Percentiles rank a stretch among this genome's conserved stretches.
These are phyloP conservation scores for Anoplophora glabripennis DNA, from an alignment of 1,140 invertebrate genomes.

Conservation along the genomic window DNA sequence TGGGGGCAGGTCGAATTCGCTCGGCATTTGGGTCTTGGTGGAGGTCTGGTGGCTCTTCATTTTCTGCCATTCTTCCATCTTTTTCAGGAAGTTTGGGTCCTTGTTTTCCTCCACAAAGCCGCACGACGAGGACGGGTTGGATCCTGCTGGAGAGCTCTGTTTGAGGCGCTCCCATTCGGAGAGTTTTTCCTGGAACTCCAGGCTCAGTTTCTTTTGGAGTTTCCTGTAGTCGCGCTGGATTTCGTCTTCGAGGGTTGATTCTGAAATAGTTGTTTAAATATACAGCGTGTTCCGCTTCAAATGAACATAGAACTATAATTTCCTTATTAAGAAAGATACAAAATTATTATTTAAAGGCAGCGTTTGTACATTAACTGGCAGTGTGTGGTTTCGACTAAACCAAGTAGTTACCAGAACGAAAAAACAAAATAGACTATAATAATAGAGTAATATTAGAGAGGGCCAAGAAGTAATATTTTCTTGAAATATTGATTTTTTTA, in stretches of 20 bases:
- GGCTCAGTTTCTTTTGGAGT: constrained; percentile 64
- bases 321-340: too few relatives aligned
- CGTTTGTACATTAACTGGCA: too few relatives aligned
- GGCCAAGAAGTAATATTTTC: too few relatives aligned
- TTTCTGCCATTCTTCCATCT: constrained; percentile 49
- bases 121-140: constrained; percentile 20
- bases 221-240: constrained; percentile 61
- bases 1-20: constrained; percentile 66
- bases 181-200: constrained; percentile 70
- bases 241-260: constrained; percentile 46
- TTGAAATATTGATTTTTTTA: too few relatives aligned
- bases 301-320: too few relatives aligned
- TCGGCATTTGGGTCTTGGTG: constrained; percentile 34
- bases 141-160: constrained; percentile 30
- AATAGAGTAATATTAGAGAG: too few relatives aligned
- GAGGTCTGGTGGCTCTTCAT: constrained; percentile 39
- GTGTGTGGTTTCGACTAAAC: too few relatives aligned
- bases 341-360: too few relatives aligned
- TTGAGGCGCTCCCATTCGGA: constrained; percentile 68
- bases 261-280: not conserved
- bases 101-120: constrained; percentile 37
- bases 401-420: too few relatives aligned
- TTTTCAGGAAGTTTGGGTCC: constrained; percentile 43
- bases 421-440: too few relatives aligned
- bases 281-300: too few relatives aligned